Percentiles rank a stretch among this genome's conserved stretches.
These are phyloP conservation scores for Tetrax tetrax DNA, from an alignment of 2,113 vertebrate genomes.

Conservation along the genomic window DNA sequence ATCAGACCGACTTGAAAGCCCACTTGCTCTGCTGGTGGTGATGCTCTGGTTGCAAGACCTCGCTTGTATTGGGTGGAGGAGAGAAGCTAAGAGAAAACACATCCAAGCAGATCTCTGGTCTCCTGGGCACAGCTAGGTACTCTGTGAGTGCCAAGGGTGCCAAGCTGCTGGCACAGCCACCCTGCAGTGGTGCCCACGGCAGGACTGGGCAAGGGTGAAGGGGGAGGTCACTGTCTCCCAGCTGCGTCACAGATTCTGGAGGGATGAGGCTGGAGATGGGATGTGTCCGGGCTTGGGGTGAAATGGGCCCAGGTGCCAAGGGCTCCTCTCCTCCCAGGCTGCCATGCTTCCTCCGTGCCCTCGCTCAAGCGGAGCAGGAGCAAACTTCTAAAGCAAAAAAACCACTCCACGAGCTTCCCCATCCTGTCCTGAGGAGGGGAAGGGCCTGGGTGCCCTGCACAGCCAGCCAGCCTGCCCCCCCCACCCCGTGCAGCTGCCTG, in stretches of 20 bases:
- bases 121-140: neutral
- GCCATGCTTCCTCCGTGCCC: constrained; percentile 40
- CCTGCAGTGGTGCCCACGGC: accelerated
- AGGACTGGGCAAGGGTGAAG: neutral
- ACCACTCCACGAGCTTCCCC: constrained; percentile 2
- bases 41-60: neutral
- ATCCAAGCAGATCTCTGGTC: neutral
- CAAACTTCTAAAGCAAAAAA: neutral
- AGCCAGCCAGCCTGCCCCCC: constrained; percentile 57
- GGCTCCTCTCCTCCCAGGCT: constrained; percentile 43
- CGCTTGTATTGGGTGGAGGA: accelerated
- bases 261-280: constrained; percentile 33
- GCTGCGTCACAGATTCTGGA: neutral
- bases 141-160: neutral
- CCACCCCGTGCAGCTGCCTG: constrained; percentile 32
- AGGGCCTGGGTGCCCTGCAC: constrained; percentile 27
- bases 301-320: constrained; percentile 47
- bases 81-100: neutral
- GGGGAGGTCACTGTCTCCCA: neutral
- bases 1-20: neutral
- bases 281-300: constrained; percentile 60
- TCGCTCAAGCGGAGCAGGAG: neutral
- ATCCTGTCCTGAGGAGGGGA: neutral
- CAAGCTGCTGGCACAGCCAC: neutral
- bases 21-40: neutral